phyloP scores from a whole-genome alignment of 2,888 invertebrate species.

The Rhyacophila evoluta region DNA sequence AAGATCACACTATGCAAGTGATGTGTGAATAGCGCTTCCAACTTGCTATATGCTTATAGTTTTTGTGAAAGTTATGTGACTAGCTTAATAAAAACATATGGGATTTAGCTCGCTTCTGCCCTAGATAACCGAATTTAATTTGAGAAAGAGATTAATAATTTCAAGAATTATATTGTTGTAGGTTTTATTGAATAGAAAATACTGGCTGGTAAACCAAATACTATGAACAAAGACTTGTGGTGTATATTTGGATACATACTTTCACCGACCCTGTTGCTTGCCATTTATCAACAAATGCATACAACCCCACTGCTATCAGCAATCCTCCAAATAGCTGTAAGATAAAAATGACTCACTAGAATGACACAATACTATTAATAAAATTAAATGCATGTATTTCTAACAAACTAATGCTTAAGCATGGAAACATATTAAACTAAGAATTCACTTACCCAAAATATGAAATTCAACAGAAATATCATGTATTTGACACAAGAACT shows the following conservation, averaged over 20 bases:
- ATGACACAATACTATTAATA: conserved; percentile 27
- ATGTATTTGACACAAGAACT: conserved; percentile 91
- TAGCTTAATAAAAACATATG: too few species aligned
- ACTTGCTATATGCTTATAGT: too few species aligned
- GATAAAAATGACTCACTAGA: conserved; percentile 56
- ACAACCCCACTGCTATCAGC: conserved; percentile 87
- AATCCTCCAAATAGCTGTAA: conserved; percentile 89
- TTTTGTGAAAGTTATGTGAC: too few species aligned
- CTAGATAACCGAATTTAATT: too few species aligned
- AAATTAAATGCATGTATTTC: conserved; percentile 34
- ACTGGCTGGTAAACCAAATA: too few species aligned
- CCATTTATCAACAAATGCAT: conserved; percentile 95
- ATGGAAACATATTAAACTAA: not conserved
- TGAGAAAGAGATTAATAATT: too few species aligned
- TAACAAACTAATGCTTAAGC: conserved; percentile 11
- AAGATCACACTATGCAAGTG: too few species aligned
- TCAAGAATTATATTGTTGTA: too few species aligned
- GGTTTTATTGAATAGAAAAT: too few species aligned
- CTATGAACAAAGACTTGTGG: too few species aligned
- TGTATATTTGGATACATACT: conserved; percentile 62
- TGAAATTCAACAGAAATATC: conserved; percentile 89
- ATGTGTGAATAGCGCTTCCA: too few species aligned
- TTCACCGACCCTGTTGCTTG: conserved; percentile 87
- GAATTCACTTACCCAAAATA: conserved; percentile 84
- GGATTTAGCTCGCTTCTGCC: too few species aligned